Evolutionary conservation across 2,797 vertebrate genomes (phyloP).

Genomic region (Pangasius djambal): DNA sequence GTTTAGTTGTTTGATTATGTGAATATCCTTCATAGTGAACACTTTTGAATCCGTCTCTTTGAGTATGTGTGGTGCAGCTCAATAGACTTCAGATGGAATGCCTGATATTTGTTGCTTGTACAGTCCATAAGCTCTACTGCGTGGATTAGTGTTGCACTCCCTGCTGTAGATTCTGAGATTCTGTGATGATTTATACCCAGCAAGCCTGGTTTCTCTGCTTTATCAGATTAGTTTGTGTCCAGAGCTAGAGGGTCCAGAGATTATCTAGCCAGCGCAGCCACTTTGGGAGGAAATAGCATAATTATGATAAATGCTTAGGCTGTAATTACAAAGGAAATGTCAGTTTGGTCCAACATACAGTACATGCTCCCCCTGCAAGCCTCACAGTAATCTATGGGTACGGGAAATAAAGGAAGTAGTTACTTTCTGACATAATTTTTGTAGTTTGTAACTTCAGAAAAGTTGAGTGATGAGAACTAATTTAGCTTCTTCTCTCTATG

Average conservation of each 20-base stretch:
- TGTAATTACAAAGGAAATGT: slow-evolving; percentile 71
- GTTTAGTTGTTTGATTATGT: neutral
- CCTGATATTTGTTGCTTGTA: slow-evolving; percentile 2
- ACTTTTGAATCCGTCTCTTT: neutral
- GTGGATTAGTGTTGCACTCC: neutral
- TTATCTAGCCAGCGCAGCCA: slow-evolving; percentile 12
- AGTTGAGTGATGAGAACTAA: neutral
- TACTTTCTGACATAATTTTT: neutral
- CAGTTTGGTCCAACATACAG: slow-evolving; percentile 65
- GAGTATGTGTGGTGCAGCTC: neutral
- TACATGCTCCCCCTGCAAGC: neutral
- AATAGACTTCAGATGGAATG: neutral
- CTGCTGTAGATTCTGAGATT: neutral
- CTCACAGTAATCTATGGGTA: slow-evolving; percentile 31
- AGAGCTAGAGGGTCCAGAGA: neutral
- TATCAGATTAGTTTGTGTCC: slow-evolving; percentile 16
- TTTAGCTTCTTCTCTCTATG: neutral
- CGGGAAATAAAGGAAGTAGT: neutral
- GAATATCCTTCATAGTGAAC: neutral
- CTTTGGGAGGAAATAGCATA: slow-evolving; percentile 61
- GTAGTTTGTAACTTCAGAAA: neutral
- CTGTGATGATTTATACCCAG: slow-evolving; percentile 11
- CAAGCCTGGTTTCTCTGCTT: slow-evolving; percentile 2
- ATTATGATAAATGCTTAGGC: slow-evolving; percentile 66
- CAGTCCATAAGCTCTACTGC: slow-evolving; percentile 12